Evolutionary conservation across 2,888 invertebrate species (phyloP).

Genomic region (Lasioglossum villosulum): DNA sequence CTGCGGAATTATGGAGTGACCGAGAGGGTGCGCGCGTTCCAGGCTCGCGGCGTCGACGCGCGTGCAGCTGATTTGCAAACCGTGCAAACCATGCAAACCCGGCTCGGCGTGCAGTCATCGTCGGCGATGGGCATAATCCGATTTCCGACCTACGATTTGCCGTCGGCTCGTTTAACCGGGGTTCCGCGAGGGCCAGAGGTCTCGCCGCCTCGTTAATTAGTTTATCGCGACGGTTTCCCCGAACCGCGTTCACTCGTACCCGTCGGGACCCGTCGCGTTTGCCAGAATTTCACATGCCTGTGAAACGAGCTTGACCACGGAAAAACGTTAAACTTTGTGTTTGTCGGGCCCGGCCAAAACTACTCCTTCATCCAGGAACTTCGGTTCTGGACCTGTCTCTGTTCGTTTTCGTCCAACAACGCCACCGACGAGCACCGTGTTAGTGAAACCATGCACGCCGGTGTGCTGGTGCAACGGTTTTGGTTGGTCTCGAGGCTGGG

Average conservation of each 20-base stretch:
- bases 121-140: constrained; percentile 15
- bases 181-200: not conserved
- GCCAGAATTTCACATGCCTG: not conserved
- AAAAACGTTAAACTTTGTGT: not conserved
- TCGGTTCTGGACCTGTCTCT: constrained; percentile 15
- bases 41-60: not conserved
- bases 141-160: constrained; percentile 12
- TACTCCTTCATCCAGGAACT: not conserved
- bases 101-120: not conserved
- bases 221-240: constrained; percentile 9
- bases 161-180: not conserved
- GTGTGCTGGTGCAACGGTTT: not conserved
- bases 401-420: constrained; percentile 25
- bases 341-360: not conserved
- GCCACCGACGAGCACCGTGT: constrained; percentile 3
- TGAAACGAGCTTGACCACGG: not conserved
- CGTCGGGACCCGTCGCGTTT: not conserved
- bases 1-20: not conserved
- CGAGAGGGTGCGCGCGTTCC: constrained; percentile 1
- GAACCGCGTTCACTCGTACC: not conserved
- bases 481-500: not conserved
- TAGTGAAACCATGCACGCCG: not conserved
- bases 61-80: constrained; percentile 28
- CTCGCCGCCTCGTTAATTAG: constrained; percentile 15
- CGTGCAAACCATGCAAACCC: not conserved